A percentile compares a stretch with the other conserved stretches of the same genome.
Evolutionary conservation across 2,888 invertebrate species (phyloP).

Genomic region (Rhagophthalmus giganteus): DNA sequence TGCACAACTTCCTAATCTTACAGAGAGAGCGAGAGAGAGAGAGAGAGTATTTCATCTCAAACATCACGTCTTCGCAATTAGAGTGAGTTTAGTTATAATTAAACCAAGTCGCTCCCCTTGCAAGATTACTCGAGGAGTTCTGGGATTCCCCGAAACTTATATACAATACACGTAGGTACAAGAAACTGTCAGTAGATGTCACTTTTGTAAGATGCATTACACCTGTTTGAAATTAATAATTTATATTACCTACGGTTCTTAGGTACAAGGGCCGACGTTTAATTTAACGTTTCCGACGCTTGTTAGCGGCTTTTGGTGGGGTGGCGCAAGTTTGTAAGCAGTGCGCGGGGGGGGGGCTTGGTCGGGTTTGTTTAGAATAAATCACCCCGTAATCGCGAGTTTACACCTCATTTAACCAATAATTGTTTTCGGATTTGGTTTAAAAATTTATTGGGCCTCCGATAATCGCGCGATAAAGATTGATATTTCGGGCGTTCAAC

Average conservation of each 20-base stretch:
- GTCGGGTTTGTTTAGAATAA: no score
- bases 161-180: constrained; percentile 7
- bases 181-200: constrained; percentile 16
- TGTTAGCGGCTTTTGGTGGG: no score
- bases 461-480: no score
- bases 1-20: constrained; percentile 21
- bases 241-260: constrained; percentile 1
- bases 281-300: no score
- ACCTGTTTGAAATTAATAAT: not conserved
- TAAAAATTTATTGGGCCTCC: no score
- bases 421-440: constrained; percentile 8
- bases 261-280: not conserved
- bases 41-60: constrained; percentile 21
- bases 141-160: constrained; percentile 16
- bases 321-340: no score
- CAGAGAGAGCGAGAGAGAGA: no score
- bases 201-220: not conserved
- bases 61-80: constrained; percentile 26
- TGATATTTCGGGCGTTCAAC: no score
- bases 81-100: constrained; percentile 27
- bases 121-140: constrained; percentile 25
- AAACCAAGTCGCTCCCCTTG: constrained; percentile 16
- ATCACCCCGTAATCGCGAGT: constrained; percentile 11
- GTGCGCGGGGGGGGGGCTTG: no score
- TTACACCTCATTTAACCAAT: constrained; percentile 11